Evolutionary conservation across 2,113 vertebrate species (phyloP).

Genomic region (Helogale parvula): DNA sequence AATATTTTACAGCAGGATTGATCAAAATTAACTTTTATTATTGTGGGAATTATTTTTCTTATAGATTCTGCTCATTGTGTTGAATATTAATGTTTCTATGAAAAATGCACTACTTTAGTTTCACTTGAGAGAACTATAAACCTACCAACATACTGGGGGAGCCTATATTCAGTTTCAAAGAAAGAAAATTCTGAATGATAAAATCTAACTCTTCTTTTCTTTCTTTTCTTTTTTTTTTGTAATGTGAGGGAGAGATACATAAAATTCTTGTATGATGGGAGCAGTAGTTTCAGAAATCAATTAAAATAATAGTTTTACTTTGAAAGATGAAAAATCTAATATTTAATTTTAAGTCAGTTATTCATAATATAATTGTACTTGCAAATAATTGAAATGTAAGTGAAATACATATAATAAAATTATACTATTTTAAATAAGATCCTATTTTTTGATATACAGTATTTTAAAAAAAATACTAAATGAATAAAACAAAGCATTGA

Average conservation of each 20-base stretch:
- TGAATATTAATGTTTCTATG: background rate
- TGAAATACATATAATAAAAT: slow-evolving; percentile 66
- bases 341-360: slow-evolving; percentile 58
- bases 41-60: background rate
- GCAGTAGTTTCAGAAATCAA: slow-evolving; percentile 28
- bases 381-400: slow-evolving; percentile 71
- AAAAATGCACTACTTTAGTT: background rate
- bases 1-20: background rate
- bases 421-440: background rate
- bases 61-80: background rate
- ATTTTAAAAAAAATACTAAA: background rate
- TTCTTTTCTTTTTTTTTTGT: background rate
- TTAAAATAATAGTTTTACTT: slow-evolving; percentile 45
- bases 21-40: background rate
- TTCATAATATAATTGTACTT: slow-evolving; percentile 58
- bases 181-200: background rate
- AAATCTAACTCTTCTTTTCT: background rate
- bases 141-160: background rate
- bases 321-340: slow-evolving; percentile 63
- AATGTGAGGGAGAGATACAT: background rate
- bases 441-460: background rate
- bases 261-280: slow-evolving; percentile 3
- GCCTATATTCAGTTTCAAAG: background rate
- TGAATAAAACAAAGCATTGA: background rate
- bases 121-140: no score